These are phyloP conservation scores for Matsumurasca onukii DNA, from an alignment of 1,140 invertebrate genomes.

Conservation along the genomic window DNA sequence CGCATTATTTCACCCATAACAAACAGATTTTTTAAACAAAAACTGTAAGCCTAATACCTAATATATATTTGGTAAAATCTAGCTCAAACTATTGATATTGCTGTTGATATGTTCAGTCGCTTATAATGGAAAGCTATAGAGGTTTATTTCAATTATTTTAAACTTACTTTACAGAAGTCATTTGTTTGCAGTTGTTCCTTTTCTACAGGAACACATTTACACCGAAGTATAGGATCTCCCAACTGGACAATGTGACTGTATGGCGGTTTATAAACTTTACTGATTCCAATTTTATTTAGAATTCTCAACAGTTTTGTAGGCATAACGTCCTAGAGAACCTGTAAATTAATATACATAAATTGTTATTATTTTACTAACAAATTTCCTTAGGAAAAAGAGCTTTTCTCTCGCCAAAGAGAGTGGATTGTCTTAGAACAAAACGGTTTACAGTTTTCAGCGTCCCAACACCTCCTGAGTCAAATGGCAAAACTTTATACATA, in stretches of 20 bases:
- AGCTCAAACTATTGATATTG: not conserved
- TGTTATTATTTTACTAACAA: too few species aligned
- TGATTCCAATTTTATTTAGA: not conserved
- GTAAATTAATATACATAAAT: too few species aligned
- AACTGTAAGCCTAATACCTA: not conserved
- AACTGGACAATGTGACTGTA: conserved; percentile 41
- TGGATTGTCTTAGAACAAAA: too few species aligned
- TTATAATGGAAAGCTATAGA: not conserved
- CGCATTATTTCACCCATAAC: not conserved
- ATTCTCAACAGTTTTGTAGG: not conserved
- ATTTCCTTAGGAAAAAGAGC: too few species aligned
- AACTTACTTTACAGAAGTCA: not conserved
- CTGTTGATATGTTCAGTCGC: not conserved
- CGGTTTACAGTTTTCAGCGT: too few species aligned
- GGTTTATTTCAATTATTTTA: not conserved
- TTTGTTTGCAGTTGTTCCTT: conserved; percentile 48
- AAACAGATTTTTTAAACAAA: not conserved
- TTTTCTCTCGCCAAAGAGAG: too few species aligned
- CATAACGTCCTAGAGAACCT: too few species aligned
- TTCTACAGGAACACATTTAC: conserved; percentile 37
- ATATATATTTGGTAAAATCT: not conserved
- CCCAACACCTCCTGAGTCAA: too few species aligned
- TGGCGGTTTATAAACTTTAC: conserved; percentile 35
- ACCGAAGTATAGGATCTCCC: conserved; percentile 39
- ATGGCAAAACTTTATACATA: too few species aligned